These are phyloP conservation scores for Anaspis maculata DNA, from an alignment of 2,888 invertebrate species.

Conservation along the genomic window DNA sequence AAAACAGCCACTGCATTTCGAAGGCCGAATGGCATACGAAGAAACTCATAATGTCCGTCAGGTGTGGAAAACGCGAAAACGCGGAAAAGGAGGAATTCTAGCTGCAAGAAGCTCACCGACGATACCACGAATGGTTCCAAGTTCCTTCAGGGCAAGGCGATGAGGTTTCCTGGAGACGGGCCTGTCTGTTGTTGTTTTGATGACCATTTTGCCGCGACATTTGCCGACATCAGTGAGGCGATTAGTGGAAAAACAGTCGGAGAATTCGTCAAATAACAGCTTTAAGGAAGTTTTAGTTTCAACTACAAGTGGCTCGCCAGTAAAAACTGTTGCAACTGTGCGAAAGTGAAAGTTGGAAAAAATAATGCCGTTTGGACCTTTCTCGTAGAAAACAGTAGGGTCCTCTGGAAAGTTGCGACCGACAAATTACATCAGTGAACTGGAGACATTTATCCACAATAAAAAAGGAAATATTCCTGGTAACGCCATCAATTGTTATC, in stretches of 20 bases:
- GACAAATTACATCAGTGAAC: not conserved
- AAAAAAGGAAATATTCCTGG: not conserved
- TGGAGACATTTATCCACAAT: constrained; percentile 1
- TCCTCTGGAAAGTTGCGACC: constrained; percentile 1
- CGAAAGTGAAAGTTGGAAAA: not conserved
- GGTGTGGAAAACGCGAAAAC: constrained; percentile 15
- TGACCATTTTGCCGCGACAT: not conserved
- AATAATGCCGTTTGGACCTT: constrained; percentile 3
- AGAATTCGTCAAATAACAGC: not conserved
- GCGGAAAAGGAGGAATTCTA: not conserved
- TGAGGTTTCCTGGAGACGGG: constrained; percentile 1
- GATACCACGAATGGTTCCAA: not conserved
- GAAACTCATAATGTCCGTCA: not conserved
- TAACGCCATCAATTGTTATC: not conserved
- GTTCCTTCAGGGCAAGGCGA: constrained; percentile 1
- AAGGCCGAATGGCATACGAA: not conserved
- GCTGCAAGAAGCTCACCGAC: not conserved
- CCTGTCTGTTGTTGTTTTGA: not conserved
- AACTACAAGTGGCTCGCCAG: not conserved
- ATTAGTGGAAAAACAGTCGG: constrained; percentile 1
- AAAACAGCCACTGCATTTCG: constrained; percentile 7
- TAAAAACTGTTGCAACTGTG: not conserved
- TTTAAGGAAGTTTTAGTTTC: not conserved
- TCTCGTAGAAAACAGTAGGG: not conserved
- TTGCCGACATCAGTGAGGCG: constrained; percentile 1